phyloP scores from a whole-genome alignment of 2,888 invertebrate species.

The Meteorus colon region DNA sequence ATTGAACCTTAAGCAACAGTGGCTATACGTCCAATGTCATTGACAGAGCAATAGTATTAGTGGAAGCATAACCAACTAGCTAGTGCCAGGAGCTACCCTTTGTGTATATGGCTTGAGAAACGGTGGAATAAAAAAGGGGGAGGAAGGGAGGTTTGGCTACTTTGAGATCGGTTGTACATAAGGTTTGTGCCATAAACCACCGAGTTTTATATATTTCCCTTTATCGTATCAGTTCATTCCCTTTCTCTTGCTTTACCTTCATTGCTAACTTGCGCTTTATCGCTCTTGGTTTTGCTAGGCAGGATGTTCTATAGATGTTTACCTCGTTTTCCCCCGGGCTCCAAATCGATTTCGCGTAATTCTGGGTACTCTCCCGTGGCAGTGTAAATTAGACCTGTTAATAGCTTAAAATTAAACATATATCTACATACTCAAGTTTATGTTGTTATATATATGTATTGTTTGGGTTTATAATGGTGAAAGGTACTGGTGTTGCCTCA shows the following conservation, averaged over 20 bases:
- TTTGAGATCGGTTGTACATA: constrained; percentile 42
- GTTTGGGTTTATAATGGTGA: constrained; percentile 10
- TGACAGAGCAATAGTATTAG: neutral
- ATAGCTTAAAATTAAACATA: constrained; percentile 32
- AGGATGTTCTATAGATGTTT: constrained; percentile 16
- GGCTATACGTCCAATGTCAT: neutral
- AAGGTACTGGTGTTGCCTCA: neutral
- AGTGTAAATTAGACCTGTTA: constrained; percentile 42
- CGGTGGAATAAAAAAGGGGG: neutral
- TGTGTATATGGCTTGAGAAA: neutral
- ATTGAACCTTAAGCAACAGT: constrained; percentile 17
- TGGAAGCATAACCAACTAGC: neutral
- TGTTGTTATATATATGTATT: neutral
- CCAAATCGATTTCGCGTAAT: constrained; percentile 44
- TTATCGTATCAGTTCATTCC: constrained; percentile 23
- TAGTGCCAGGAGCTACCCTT: neutral
- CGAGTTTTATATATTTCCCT: constrained; percentile 44
- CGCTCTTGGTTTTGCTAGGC: neutral
- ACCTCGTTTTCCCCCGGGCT: constrained; percentile 33
- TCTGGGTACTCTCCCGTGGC: constrained; percentile 25
- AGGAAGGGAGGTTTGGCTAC: constrained; percentile 35
- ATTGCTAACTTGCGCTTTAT: neutral
- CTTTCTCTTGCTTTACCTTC: neutral
- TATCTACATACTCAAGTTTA: neutral
- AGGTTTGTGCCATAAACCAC: constrained; percentile 23